phyloP scores from a whole-genome alignment of 2,797 vertebrate species.

The Pipistrellus nathusii region DNA sequence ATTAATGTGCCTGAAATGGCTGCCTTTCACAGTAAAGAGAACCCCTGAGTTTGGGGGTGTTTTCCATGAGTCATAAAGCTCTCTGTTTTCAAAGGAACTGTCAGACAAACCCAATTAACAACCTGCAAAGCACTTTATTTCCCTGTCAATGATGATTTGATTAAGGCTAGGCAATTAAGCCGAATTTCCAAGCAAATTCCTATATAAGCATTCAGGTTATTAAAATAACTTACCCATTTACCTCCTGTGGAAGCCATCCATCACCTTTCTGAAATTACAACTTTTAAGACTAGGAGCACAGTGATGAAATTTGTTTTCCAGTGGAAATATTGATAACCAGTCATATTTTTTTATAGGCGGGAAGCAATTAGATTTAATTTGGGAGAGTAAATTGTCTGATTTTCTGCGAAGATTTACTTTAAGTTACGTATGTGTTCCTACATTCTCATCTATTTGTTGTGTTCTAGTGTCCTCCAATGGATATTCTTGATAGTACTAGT shows the following conservation, averaged over 20 bases:
- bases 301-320: constrained; percentile 14
- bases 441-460: constrained; percentile 82
- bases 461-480: constrained; percentile 90
- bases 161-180: not conserved
- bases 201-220: constrained; percentile 6
- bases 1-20: not conserved
- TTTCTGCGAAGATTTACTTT: constrained; percentile 30
- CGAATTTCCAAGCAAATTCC: constrained; percentile 34
- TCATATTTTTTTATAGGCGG: not conserved
- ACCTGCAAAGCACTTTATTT: not conserved
- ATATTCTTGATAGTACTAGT: constrained; percentile 82
- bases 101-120: constrained; percentile 14
- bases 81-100: constrained; percentile 9
- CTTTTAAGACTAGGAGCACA: not conserved
- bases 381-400: constrained; percentile 37
- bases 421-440: not conserved
- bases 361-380: constrained; percentile 6
- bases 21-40: not conserved
- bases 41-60: not conserved
- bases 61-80: not conserved
- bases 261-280: constrained; percentile 45
- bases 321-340: not conserved
- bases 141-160: not conserved
- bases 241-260: constrained; percentile 10
- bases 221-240: constrained; percentile 57